Evolutionary conservation across 2,797 vertebrate species (phyloP).

Genomic region (Enoplosus armatus): DNA sequence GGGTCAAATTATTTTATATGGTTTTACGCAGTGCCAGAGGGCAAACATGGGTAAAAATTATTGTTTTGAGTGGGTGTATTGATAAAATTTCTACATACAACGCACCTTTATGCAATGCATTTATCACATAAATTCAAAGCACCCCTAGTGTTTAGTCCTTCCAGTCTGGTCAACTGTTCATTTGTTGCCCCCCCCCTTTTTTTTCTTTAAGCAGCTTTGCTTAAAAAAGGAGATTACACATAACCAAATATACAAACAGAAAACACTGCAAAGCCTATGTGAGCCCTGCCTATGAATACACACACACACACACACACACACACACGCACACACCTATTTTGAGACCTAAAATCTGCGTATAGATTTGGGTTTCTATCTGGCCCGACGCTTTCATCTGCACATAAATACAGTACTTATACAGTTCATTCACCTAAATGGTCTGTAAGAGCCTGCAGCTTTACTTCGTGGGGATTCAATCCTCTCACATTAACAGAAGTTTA

Average conservation of each 20-base stretch:
- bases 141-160: background rate
- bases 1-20: background rate
- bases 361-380: conserved; percentile 49
- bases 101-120: conserved; percentile 4
- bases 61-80: background rate
- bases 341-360: conserved; percentile 40
- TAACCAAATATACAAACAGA: conserved; percentile 67
- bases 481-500: conserved; percentile 17
- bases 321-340: conserved; percentile 36
- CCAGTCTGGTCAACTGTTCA: conserved; percentile 54
- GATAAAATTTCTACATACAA: background rate
- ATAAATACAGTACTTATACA: conserved; percentile 46
- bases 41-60: background rate
- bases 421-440: conserved; percentile 31
- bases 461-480: conserved; percentile 32
- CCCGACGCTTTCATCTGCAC: conserved; percentile 2
- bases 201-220: too few relatives aligned
- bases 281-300: conserved; percentile 31
- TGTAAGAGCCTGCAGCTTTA: conserved; percentile 54
- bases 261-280: conserved; percentile 57
- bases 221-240: conserved; percentile 79
- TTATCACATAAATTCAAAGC: conserved; percentile 22
- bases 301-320: conserved; percentile 36
- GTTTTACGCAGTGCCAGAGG: background rate
- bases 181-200: conserved; percentile 58